A percentile compares a stretch with the other conserved stretches of the same genome.
Conservation (phyloP, 1,140 invertebrate genomes). For the Onthophagus taurus region DNA sequence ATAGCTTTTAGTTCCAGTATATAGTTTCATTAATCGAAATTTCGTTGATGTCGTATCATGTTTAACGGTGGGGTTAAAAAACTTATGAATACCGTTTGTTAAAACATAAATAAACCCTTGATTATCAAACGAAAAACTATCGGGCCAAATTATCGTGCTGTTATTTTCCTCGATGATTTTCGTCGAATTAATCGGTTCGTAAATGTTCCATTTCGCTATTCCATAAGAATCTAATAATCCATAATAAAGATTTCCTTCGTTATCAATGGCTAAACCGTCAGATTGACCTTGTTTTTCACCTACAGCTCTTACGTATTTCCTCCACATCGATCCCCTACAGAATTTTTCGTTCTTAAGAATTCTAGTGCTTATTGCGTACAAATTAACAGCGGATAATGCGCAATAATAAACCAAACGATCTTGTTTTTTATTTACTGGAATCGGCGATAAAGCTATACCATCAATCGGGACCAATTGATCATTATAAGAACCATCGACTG, state of each 20-base stretch:
- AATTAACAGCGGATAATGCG: conserved; percentile 50
- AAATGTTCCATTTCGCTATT: conserved; percentile 56
- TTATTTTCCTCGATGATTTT: conserved; percentile 54
- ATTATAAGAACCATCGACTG: conserved; percentile 46
- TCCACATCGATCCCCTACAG: conserved; percentile 28
- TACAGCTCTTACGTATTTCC: conserved; percentile 41
- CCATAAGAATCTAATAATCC: conserved; percentile 54
- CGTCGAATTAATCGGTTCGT: conserved; percentile 32
- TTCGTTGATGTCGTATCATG: conserved; percentile 26
- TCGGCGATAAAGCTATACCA: conserved; percentile 57
- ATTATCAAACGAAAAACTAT: conserved; percentile 58
- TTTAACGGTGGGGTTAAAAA: conserved; percentile 24
- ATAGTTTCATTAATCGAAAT: conserved; percentile 31
- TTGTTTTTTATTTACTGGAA: conserved; percentile 29
- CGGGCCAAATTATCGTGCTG: conserved; percentile 58
- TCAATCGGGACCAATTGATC: conserved; percentile 47
- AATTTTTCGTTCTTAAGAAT: conserved; percentile 45
- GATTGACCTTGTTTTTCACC: conserved; percentile 54
- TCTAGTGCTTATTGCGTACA: conserved; percentile 50
- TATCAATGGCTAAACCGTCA: conserved; percentile 60
- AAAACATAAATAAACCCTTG: conserved; percentile 53
- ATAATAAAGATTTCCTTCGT: conserved; percentile 52
- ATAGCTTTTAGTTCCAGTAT: conserved; percentile 50
- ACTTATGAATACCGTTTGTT: conserved; percentile 55
- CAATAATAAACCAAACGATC: conserved; percentile 53